A percentile compares a stretch with the other conserved stretches of the same genome.
These are phyloP conservation scores for Drosophila lacertosa DNA, from an alignment of 1,140 invertebrate species.

Conservation along the genomic window DNA sequence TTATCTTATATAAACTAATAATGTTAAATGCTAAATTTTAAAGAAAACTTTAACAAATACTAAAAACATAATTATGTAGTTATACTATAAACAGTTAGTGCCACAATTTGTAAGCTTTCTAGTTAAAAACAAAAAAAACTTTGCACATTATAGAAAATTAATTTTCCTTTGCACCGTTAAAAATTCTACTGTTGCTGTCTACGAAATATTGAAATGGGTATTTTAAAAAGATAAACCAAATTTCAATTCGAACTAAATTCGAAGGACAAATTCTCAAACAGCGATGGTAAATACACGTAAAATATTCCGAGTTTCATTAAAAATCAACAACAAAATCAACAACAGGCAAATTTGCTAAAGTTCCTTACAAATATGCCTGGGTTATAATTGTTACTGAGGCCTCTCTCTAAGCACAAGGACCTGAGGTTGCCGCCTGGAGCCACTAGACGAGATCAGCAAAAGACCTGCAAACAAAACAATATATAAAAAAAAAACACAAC, in stretches of 20 bases:
- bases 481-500: constrained; percentile 40
- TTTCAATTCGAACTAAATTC: constrained; percentile 14
- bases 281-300: constrained; percentile 82
- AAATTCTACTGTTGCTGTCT: constrained; percentile 59
- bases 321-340: constrained; percentile 24
- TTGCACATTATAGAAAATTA: constrained; percentile 26
- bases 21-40: too few species aligned
- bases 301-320: constrained; percentile 65
- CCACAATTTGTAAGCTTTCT: constrained; percentile 57
- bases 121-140: constrained; percentile 34
- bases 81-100: constrained; percentile 39
- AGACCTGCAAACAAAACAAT: not conserved
- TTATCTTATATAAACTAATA: too few species aligned
- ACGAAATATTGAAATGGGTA: constrained; percentile 43
- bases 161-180: constrained; percentile 16
- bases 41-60: too few species aligned
- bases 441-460: constrained; percentile 53
- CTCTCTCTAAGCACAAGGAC: constrained; percentile 56
- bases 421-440: constrained; percentile 70
- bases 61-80: not conserved
- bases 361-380: constrained; percentile 63
- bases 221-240: constrained; percentile 63
- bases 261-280: constrained; percentile 51
- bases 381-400: constrained; percentile 51
- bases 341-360: constrained; percentile 61